Evolutionary conservation across 2,888 invertebrate genomes (phyloP).

Genomic region (Synergus umbraculus): DNA sequence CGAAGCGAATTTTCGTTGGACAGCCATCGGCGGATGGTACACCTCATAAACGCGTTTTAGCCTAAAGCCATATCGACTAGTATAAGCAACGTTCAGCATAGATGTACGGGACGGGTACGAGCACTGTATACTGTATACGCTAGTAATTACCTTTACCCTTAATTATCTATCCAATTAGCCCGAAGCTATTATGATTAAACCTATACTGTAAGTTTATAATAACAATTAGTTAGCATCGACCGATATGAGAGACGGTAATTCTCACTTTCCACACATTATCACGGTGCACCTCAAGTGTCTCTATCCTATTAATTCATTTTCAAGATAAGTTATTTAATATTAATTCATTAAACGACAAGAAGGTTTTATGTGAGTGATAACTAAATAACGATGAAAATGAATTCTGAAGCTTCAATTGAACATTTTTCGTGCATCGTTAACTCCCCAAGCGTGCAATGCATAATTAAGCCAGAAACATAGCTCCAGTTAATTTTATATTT

Average conservation of each 20-base stretch:
- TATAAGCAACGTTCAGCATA: conserved; percentile 67
- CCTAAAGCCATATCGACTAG: conserved; percentile 74
- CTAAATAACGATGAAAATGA: neutral
- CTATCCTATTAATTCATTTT: conserved; percentile 33
- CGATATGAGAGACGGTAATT: conserved; percentile 69
- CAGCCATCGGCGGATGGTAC: conserved; percentile 67
- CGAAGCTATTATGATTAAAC: conserved; percentile 77
- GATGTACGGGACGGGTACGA: conserved; percentile 55
- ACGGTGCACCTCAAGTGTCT: conserved; percentile 52
- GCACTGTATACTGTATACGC: conserved; percentile 68
- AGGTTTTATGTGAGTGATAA: no score
- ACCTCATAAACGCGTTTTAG: conserved; percentile 69
- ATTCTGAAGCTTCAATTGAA: conserved; percentile 2
- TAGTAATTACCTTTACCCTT: conserved; percentile 77
- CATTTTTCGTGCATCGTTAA: conserved; percentile 46
- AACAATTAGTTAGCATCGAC: conserved; percentile 77
- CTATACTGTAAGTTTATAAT: conserved; percentile 77
- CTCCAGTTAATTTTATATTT: conserved; percentile 61
- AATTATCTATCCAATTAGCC: conserved; percentile 78
- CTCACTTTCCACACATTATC: conserved; percentile 65
- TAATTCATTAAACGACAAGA: neutral
- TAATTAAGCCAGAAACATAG: conserved; percentile 59
- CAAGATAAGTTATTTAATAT: neutral
- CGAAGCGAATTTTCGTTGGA: conserved; percentile 62
- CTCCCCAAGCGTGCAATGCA: conserved; percentile 39